Evolutionary conservation across 2,797 vertebrate species (phyloP).

Genomic region (Myiothlypis chrysogaster): DNA sequence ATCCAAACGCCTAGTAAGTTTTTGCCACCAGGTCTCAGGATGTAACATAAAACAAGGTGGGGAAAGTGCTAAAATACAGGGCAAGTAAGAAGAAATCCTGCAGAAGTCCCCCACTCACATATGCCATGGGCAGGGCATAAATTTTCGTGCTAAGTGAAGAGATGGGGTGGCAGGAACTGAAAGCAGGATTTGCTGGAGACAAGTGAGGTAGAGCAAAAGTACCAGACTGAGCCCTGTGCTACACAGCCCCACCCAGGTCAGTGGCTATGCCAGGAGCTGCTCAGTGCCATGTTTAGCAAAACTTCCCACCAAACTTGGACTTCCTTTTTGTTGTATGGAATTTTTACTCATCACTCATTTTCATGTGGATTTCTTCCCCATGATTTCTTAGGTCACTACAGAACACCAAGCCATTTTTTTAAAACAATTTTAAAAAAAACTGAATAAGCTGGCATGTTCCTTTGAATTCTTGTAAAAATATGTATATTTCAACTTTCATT

Average conservation of each 20-base stretch:
- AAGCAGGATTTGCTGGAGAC: not conserved
- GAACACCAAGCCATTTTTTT: fast-evolving
- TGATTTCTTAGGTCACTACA: not conserved
- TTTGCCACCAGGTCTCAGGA: not conserved
- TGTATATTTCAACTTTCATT: not conserved
- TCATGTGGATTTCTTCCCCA: not conserved
- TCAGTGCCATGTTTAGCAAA: not conserved
- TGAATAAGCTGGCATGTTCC: not conserved
- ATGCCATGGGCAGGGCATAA: not conserved
- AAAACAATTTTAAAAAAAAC: not conserved
- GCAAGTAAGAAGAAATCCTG: not conserved
- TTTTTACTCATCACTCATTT: not conserved
- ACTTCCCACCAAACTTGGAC: no score
- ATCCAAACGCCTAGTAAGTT: not conserved
- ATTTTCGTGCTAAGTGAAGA: not conserved
- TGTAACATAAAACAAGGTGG: not conserved
- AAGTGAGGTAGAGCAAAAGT: not conserved
- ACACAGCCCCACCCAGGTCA: not conserved
- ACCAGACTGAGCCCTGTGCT: not conserved
- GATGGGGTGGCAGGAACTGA: not conserved
- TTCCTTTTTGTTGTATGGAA: not conserved
- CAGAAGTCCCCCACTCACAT: not conserved
- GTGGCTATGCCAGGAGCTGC: not conserved
- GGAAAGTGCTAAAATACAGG: not conserved
- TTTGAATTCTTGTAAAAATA: not conserved